Percentiles rank a stretch among this genome's conserved stretches.
Conservation (phyloP, 2,888 invertebrate species). For the Galerucella pusilla region DNA sequence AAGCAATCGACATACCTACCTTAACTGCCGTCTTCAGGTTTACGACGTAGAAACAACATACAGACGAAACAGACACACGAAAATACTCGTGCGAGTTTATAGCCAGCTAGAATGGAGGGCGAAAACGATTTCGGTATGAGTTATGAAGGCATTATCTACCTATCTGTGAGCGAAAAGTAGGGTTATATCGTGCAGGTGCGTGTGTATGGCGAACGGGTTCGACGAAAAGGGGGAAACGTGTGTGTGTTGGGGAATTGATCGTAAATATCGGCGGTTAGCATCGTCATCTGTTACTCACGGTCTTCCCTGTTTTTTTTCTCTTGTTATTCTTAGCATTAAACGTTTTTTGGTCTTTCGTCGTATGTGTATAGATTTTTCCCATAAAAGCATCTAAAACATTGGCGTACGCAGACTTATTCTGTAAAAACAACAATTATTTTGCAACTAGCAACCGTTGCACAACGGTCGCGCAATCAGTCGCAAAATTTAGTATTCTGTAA, state of each 20-base stretch:
- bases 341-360: constrained; percentile 14
- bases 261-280: constrained; percentile 65
- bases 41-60: constrained; percentile 23
- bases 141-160: constrained; percentile 66
- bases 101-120: constrained; percentile 64
- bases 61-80: constrained; percentile 50
- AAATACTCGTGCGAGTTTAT: constrained; percentile 63
- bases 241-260: constrained; percentile 63
- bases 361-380: constrained; percentile 25
- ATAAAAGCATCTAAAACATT: neutral
- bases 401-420: neutral
- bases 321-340: constrained; percentile 43
- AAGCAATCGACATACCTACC: constrained; percentile 22
- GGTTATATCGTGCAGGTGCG: constrained; percentile 65
- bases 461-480: too few species aligned
- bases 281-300: constrained; percentile 65
- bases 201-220: constrained; percentile 57
- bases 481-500: too few species aligned
- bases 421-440: too few species aligned
- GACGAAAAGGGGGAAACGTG: constrained; percentile 55
- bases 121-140: constrained; percentile 65
- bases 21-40: constrained; percentile 23
- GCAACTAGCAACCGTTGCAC: too few species aligned
- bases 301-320: constrained; percentile 43
- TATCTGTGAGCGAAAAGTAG: constrained; percentile 63